Evolutionary conservation across 2,888 invertebrate genomes (phyloP), one percentile per base, ranked within the genome.

Genomic region (Erebia ligea): DNA sequence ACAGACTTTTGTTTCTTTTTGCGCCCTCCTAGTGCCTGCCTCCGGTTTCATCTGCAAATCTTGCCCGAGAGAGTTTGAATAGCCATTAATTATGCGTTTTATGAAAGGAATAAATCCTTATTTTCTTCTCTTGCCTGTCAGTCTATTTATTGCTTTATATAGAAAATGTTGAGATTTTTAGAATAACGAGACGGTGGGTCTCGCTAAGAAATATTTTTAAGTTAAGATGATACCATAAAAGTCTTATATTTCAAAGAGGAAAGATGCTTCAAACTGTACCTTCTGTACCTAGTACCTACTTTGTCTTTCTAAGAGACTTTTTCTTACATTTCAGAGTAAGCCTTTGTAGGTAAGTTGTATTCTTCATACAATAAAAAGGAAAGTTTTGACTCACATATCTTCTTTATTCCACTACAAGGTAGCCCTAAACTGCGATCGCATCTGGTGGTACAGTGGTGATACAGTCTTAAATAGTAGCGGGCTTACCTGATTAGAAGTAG

Each of bases 31-130:
- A 66, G 70, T 70, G 72, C 67, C 76, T 61, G 72, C 74, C 72
- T 76, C 74, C 76, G 75, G 75, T 75, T 75, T 71, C 73, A 73
- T 76, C 75, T 71, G 71, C 64, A 70, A 74, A 74, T 69, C 74
- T 74, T 74, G 76, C 73, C 73, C 69, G 71, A 73, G 73, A 73
- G 75, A 74, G 68, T 76, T 75, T 76, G 76, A 76, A 76, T 76
- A 73, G 76, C 72, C 75, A 75, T 76, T 76, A 76, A 75, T 75
- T 75, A 76, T 75, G 76, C 76, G 73, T 75, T 76, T 73, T 73
- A 75, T 76, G 76, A 75, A 76, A 76, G 74, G 75, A 75, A 75
- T 76, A 75, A 76, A 72, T 75, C 74, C 75, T 76, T 75, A 75
- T 75, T 76, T 73, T 74, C 75, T 72, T 73, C 71, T 68, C 56